A percentile compares a stretch with the other conserved stretches of the same genome.
Conservation (phyloP, 2,113 vertebrate genomes). For the Mus spicilegus region DNA sequence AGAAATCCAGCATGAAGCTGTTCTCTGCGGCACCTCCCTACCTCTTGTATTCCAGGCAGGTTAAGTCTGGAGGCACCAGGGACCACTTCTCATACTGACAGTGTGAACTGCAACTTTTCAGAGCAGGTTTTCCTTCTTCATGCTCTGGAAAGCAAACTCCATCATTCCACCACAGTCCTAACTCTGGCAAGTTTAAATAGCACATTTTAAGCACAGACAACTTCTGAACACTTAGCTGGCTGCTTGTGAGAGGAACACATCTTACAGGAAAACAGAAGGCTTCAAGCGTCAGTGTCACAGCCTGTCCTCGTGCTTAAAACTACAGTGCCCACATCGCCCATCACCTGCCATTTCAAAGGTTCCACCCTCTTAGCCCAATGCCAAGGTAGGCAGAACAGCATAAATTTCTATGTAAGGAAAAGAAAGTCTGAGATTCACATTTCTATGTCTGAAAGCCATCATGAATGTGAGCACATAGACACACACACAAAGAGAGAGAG, state of each 20-base stretch:
- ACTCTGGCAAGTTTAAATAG: background rate
- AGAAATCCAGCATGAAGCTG: background rate
- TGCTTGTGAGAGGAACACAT: background rate
- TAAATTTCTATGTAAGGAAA: background rate
- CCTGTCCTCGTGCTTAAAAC: background rate
- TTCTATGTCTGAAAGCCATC: constrained; percentile 41
- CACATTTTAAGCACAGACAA: background rate
- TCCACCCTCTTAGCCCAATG: constrained; percentile 31
- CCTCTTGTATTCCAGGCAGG: background rate
- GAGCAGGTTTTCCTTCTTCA: background rate
- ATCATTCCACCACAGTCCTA: background rate
- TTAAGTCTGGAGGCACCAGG: background rate
- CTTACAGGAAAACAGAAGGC: too few relatives aligned
- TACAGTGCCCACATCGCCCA: accelerated
- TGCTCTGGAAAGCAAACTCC: background rate
- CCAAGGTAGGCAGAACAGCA: background rate
- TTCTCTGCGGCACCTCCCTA: background rate
- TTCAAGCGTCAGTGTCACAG: background rate
- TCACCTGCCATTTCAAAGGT: background rate
- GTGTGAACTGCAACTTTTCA: background rate
- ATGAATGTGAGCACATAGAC: background rate
- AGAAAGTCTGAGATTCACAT: background rate
- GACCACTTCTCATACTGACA: accelerated
- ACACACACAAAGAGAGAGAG: background rate
- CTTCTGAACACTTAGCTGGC: background rate